Evolutionary conservation across 1,140 invertebrate genomes (phyloP).

Genomic region (Adelges cooleyi): DNA sequence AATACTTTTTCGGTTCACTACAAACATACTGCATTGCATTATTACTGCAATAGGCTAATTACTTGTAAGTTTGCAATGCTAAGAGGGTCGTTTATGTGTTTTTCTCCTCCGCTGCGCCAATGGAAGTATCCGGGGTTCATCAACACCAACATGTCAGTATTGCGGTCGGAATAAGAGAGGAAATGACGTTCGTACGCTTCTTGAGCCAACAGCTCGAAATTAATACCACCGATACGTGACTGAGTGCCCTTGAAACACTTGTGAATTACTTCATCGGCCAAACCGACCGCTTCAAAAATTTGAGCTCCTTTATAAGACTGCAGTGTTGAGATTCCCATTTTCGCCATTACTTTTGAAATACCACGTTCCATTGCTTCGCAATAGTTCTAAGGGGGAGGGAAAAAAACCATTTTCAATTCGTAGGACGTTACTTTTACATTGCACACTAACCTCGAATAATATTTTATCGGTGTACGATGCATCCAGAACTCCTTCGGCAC

Average conservation of each 20-base stretch:
- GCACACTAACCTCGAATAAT: constrained; percentile 54
- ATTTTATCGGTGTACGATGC: constrained; percentile 64
- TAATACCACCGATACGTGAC: constrained; percentile 87
- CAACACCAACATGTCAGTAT: constrained; percentile 66
- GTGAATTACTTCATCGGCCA: constrained; percentile 83
- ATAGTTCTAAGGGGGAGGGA: constrained; percentile 46
- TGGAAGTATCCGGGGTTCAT: constrained; percentile 92
- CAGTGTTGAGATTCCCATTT: constrained; percentile 98
- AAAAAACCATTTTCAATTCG: neutral
- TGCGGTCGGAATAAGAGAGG: constrained; percentile 58
- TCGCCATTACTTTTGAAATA: constrained; percentile 91
- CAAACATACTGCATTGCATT: too few species aligned
- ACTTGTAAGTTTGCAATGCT: constrained; percentile 87
- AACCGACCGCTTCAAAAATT: constrained; percentile 96
- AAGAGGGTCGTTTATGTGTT: constrained; percentile 92
- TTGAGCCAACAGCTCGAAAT: constrained; percentile 74
- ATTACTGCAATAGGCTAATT: too few species aligned
- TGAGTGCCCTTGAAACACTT: constrained; percentile 93
- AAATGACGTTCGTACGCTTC: constrained; percentile 78
- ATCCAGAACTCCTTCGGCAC: constrained; percentile 70
- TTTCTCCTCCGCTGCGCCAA: constrained; percentile 93
- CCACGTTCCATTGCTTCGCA: constrained; percentile 62
- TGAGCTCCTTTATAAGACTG: constrained; percentile 99
- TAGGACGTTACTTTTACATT: neutral
- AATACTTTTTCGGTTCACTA: too few species aligned